phyloP scores from a whole-genome alignment of 2,113 vertebrate genomes.

The Cyanoliseus patagonus region DNA sequence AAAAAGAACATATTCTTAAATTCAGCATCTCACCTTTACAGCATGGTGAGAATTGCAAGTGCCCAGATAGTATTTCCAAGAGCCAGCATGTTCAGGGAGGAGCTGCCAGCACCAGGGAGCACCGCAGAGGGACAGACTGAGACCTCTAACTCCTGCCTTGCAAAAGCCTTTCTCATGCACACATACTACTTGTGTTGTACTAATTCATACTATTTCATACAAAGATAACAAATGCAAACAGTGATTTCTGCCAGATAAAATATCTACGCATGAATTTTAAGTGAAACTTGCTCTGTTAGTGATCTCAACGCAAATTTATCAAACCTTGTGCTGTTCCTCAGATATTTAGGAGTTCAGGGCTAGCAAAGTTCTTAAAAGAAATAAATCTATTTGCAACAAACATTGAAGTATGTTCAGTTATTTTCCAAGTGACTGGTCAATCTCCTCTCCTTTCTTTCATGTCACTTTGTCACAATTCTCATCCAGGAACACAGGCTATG shows the following conservation, averaged over 20 bases:
- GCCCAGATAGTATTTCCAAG: not conserved
- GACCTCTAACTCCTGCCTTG: not conserved
- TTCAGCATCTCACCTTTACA: not conserved
- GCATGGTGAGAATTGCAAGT: not conserved
- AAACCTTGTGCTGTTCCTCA: not conserved
- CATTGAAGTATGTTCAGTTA: not conserved
- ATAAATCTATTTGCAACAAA: not conserved
- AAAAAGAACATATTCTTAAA: not conserved
- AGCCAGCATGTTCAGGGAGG: not conserved
- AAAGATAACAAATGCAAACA: not conserved
- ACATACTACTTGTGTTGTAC: not conserved
- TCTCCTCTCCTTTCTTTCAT: not conserved
- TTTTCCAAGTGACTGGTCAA: slow-evolving; percentile 18
- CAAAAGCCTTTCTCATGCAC: not conserved
- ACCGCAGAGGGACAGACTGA: not conserved
- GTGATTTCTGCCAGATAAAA: not conserved
- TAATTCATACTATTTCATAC: not conserved
- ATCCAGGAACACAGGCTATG: not conserved
- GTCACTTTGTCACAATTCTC: not conserved
- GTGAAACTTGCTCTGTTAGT: not conserved
- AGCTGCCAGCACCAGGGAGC: not conserved
- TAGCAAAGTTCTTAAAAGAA: not conserved
- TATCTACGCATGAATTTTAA: accelerated
- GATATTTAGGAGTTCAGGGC: not conserved
- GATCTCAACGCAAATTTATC: not conserved